A percentile compares a stretch with the other conserved stretches of the same genome.
phyloP scores from a whole-genome alignment of 2,888 invertebrate species.

The Bedellia somnulentella region DNA sequence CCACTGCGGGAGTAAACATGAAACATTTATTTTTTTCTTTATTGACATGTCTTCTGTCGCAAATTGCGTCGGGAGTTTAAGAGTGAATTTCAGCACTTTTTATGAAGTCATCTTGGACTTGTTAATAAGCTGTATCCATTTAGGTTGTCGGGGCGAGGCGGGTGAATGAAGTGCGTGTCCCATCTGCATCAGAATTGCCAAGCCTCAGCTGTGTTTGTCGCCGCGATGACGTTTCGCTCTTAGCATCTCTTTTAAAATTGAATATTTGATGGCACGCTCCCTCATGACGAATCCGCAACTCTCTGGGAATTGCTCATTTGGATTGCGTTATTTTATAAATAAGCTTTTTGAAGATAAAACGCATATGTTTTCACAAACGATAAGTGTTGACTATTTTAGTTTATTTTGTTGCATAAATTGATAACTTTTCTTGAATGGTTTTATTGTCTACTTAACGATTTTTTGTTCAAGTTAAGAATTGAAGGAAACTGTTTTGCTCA shows the following conservation, averaged over 20 bases:
- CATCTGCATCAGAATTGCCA: conserved; percentile 57
- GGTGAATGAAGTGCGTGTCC: conserved; percentile 50
- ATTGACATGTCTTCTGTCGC: conserved; percentile 5
- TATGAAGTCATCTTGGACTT: too few species aligned
- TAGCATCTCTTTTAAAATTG: conserved; percentile 61
- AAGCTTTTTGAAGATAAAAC: too few species aligned
- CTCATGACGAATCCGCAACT: conserved; percentile 50
- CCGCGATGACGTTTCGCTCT: conserved; percentile 59
- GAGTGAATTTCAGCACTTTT: too few species aligned
- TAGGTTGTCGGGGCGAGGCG: too few species aligned
- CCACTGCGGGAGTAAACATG: conserved; percentile 22
- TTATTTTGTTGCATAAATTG: too few species aligned
- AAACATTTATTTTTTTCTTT: conserved; percentile 21
- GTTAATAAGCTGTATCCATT: too few species aligned
- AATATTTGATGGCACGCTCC: conserved; percentile 59
- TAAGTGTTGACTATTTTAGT: too few species aligned
- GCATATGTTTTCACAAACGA: too few species aligned
- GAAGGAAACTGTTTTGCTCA: too few species aligned
- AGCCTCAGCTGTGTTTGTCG: conserved; percentile 53
- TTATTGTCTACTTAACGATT: too few species aligned
- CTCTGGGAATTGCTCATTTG: conserved; percentile 32
- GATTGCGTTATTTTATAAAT: conserved; percentile 48
- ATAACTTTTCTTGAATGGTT: too few species aligned
- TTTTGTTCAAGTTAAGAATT: too few species aligned
- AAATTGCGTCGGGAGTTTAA: conserved; percentile 4